Evolutionary conservation across 2,888 invertebrate species (phyloP).

Genomic region (Ypsolopha scabrella): DNA sequence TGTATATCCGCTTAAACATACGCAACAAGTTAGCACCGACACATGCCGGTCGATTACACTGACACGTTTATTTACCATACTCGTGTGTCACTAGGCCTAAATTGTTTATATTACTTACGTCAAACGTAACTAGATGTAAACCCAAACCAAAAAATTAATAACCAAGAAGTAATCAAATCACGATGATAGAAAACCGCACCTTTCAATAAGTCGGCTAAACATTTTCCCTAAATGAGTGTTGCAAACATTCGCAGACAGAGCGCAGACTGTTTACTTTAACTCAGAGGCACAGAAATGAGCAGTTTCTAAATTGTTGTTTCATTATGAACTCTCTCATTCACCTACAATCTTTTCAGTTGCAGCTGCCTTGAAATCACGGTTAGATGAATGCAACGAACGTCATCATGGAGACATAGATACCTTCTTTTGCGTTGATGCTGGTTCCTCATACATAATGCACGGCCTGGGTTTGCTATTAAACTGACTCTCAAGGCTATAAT

Average conservation of each 20-base stretch:
- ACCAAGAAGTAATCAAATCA: not conserved
- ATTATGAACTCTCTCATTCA: slow-evolving; percentile 57
- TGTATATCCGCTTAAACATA: too few species aligned
- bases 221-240: not conserved
- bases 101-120: too few species aligned
- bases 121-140: not conserved
- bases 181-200: too few species aligned
- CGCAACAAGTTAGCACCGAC: too few species aligned
- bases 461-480: slow-evolving; percentile 53
- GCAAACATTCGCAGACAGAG: slow-evolving; percentile 28
- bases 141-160: not conserved
- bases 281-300: slow-evolving; percentile 46
- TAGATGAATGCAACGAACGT: slow-evolving; percentile 25
- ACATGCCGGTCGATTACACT: too few species aligned
- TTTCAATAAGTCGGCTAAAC: not conserved
- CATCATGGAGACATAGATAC: slow-evolving; percentile 41
- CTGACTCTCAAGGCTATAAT: too few species aligned
- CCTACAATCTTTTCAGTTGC: slow-evolving; percentile 60
- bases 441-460: slow-evolving; percentile 24
- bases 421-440: slow-evolving; percentile 57
- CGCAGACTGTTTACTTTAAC: slow-evolving; percentile 46
- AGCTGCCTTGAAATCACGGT: slow-evolving; percentile 41
- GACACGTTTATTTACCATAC: too few species aligned
- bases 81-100: too few species aligned
- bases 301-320: slow-evolving; percentile 55